Percentiles rank a stretch among this genome's conserved stretches.
Evolutionary conservation across 2,888 invertebrate genomes (phyloP).

Genomic region (Pyrrhosoma nymphula): DNA sequence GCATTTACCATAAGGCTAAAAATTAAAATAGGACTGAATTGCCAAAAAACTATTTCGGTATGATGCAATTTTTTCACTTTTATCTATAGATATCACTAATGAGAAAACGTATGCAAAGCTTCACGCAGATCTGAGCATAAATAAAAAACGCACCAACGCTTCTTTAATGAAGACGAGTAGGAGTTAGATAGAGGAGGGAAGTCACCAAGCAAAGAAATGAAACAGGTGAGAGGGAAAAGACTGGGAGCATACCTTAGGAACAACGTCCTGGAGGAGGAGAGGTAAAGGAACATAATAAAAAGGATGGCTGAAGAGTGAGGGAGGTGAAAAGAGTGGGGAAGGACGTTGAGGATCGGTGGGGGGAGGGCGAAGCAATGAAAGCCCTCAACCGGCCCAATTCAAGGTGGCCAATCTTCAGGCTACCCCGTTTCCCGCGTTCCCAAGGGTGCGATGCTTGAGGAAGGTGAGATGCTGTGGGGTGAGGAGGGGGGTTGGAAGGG

Average conservation of each 20-base stretch:
- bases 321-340: background rate
- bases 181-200: background rate
- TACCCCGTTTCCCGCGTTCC: slow-evolving; percentile 46
- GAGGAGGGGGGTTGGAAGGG: background rate
- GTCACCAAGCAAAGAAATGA: background rate
- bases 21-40: too few relatives aligned
- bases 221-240: background rate
- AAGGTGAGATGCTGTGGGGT: background rate
- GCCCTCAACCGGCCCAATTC: slow-evolving; percentile 57
- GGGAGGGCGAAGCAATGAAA: slow-evolving; percentile 28
- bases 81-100: too few relatives aligned
- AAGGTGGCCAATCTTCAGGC: slow-evolving; percentile 62
- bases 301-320: background rate
- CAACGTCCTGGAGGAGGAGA: background rate
- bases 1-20: too few relatives aligned
- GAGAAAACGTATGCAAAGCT: too few relatives aligned
- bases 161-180: too few relatives aligned
- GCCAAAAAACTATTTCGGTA: too few relatives aligned
- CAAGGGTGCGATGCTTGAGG: slow-evolving; percentile 43
- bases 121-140: too few relatives aligned
- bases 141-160: too few relatives aligned
- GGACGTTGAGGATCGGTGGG: background rate
- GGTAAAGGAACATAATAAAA: background rate
- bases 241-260: background rate
- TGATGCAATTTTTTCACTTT: too few relatives aligned